A percentile compares a stretch with the other conserved stretches of the same genome.
Evolutionary conservation across 2,888 invertebrate genomes (phyloP).

Genomic region (Prosapia bicincta): DNA sequence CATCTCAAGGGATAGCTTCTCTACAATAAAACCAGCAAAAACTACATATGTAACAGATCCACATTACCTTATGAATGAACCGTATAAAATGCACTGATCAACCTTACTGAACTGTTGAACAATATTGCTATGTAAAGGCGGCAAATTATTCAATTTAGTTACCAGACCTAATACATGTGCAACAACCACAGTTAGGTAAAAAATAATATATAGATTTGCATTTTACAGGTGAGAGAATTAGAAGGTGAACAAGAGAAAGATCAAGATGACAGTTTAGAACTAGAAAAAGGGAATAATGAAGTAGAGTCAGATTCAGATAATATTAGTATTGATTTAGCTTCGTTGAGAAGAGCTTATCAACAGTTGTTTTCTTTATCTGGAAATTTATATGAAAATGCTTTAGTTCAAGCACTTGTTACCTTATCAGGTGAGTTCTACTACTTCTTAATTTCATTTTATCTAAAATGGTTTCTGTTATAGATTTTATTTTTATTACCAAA

Average conservation of each 20-base stretch:
- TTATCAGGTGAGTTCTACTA: slow-evolving; percentile 60
- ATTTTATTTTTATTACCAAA: too few relatives aligned
- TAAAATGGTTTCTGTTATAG: not conserved
- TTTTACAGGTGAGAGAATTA: slow-evolving; percentile 55
- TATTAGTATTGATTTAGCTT: slow-evolving; percentile 62
- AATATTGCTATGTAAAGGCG: too few relatives aligned
- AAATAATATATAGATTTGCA: too few relatives aligned
- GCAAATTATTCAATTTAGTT: too few relatives aligned
- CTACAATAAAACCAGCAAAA: too few relatives aligned
- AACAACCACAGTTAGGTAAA: too few relatives aligned
- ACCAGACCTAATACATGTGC: too few relatives aligned
- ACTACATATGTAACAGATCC: too few relatives aligned
- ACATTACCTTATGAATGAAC: too few relatives aligned
- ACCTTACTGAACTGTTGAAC: too few relatives aligned
- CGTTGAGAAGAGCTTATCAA: slow-evolving; percentile 67
- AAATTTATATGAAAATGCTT: slow-evolving; percentile 56
- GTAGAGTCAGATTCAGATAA: slow-evolving; percentile 38
- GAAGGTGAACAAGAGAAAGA: slow-evolving; percentile 86
- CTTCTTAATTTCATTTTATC: not conserved
- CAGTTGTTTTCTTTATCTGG: slow-evolving; percentile 48
- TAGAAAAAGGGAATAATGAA: slow-evolving; percentile 39
- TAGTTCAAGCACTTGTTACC: slow-evolving; percentile 71
- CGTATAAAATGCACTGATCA: too few relatives aligned
- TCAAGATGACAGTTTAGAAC: slow-evolving; percentile 61
- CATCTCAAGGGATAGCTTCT: too few relatives aligned